A percentile compares a stretch with the other conserved stretches of the same genome.
Evolutionary conservation across 2,888 invertebrate genomes (phyloP).

Genomic region (Coenonympha arcania): DNA sequence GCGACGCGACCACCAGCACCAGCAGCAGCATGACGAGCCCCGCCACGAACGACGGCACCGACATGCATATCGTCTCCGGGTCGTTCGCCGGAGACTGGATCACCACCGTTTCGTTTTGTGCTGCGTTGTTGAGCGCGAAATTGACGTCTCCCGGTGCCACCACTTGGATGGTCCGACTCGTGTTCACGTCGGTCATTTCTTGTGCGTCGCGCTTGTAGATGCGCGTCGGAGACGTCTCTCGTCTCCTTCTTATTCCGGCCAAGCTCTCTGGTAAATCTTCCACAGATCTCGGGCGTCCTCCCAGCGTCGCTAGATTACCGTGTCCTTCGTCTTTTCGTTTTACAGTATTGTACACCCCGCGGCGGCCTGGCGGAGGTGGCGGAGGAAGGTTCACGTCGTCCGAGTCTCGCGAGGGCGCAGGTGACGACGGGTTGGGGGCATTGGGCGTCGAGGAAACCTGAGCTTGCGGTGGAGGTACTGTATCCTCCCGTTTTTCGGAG

Average conservation of each 20-base stretch:
- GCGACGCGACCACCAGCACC: conserved; percentile 89
- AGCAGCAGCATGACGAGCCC: conserved; percentile 91
- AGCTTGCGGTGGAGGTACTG: conserved; percentile 86
- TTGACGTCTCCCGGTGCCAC: conserved; percentile 95
- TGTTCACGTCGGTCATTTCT: conserved; percentile 94
- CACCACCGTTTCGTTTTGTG: conserved; percentile 89
- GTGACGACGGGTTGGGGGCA: conserved; percentile 70
- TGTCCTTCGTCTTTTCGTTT: conserved; percentile 86
- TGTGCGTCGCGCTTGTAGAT: conserved; percentile 89
- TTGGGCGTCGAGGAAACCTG: conserved; percentile 84
- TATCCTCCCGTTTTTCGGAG: conserved; percentile 86
- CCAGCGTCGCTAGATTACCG: conserved; percentile 85
- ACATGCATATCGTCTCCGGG: conserved; percentile 94
- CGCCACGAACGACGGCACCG: conserved; percentile 92
- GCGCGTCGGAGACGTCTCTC: conserved; percentile 78
- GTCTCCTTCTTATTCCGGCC: conserved; percentile 80
- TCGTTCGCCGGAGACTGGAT: conserved; percentile 86
- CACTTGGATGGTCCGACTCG: conserved; percentile 91
- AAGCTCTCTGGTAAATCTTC: conserved; percentile 86
- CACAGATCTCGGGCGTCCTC: conserved; percentile 90
- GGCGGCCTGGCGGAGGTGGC: conserved; percentile 87
- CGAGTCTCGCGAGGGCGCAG: conserved; percentile 71
- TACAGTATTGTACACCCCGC: conserved; percentile 86
- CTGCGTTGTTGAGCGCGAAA: conserved; percentile 85
- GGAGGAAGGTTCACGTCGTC: conserved; percentile 85